These are phyloP conservation scores for Micronisus gabar DNA, from an alignment of 2,113 vertebrate species.

Conservation along the genomic window DNA sequence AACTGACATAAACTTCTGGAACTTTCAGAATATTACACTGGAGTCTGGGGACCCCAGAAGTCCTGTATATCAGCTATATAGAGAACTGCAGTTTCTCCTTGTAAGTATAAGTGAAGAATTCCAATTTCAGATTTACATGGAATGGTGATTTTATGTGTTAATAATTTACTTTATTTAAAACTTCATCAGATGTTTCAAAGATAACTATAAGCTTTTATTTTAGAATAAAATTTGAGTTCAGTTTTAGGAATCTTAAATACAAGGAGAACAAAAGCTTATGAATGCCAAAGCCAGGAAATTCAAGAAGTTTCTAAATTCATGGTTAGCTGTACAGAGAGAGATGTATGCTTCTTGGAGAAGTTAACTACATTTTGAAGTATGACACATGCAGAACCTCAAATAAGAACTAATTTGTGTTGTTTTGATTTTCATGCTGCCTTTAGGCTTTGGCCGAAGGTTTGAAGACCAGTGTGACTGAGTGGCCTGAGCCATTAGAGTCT, in stretches of 20 bases:
- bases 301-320: background rate
- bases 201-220: background rate
- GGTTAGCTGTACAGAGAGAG: background rate
- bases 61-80: constrained; percentile 82
- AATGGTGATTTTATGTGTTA: background rate
- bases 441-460: constrained; percentile 87
- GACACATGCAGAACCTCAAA: background rate
- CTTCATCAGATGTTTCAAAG: background rate
- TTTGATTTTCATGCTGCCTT: background rate
- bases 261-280: background rate
- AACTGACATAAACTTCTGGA: background rate
- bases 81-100: constrained; percentile 88
- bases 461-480: constrained; percentile 84
- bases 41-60: constrained; percentile 83
- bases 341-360: background rate
- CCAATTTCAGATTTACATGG: background rate
- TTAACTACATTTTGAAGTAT: background rate
- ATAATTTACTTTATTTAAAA: background rate
- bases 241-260: background rate
- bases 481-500: constrained; percentile 83
- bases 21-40: constrained; percentile 86
- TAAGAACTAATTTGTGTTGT: background rate
- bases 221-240: background rate
- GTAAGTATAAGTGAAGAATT: constrained; percentile 68
- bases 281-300: background rate